Conservation (phyloP, 2,113 vertebrate species). For the Pelusios castaneus region DNA sequence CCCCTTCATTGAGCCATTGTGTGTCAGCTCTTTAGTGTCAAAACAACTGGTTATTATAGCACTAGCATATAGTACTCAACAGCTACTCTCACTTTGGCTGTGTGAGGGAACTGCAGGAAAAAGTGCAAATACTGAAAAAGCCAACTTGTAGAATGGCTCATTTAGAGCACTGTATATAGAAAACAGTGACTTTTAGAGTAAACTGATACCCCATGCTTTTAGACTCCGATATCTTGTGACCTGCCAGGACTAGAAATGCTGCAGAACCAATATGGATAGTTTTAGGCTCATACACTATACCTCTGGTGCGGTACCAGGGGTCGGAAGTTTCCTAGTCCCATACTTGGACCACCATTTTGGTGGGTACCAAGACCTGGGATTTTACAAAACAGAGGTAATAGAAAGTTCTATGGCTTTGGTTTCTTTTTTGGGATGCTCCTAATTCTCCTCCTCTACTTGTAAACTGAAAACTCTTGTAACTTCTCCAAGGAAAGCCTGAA, state of each 20-base stretch:
- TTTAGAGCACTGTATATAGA: no score
- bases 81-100: not conserved
- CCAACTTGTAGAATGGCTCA: not conserved
- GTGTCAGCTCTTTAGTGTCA: constrained; percentile 57
- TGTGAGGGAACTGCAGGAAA: not conserved
- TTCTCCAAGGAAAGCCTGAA: no score
- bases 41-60: constrained; percentile 56
- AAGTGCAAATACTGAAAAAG: not conserved
- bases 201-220: not conserved
- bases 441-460: no score
- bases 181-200: not conserved
- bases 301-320: not conserved
- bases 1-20: constrained; percentile 45
- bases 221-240: not conserved
- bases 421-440: no score
- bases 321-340: not conserved
- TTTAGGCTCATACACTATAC: not conserved
- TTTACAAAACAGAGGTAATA: not conserved
- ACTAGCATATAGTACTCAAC: constrained; percentile 8
- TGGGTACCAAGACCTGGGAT: not conserved
- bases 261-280: not conserved
- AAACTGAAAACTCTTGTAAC: no score
- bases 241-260: not conserved
- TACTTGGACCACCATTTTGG: not conserved
- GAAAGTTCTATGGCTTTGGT: not conserved